Evolutionary conservation across 2,113 vertebrate species (phyloP).

Genomic region (Phylloscopus trochiloides): DNA sequence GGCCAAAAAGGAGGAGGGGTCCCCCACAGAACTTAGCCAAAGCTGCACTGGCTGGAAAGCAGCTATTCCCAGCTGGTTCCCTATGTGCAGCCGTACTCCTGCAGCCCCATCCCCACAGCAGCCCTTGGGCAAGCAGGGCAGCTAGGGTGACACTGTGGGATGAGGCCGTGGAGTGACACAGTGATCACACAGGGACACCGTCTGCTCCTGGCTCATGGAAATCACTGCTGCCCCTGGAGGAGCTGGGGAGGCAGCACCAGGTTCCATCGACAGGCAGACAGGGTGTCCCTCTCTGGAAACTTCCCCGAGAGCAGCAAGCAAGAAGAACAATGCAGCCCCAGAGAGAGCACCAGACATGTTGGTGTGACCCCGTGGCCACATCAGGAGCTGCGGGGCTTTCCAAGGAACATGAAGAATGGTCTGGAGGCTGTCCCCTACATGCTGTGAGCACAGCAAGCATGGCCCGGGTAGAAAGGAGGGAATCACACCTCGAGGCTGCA

Average conservation of each 20-base stretch:
- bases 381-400: neutral
- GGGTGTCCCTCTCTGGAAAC: neutral
- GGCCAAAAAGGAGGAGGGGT: constrained; percentile 30
- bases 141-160: rapidly evolving
- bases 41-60: neutral
- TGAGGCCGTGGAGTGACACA: rapidly evolving
- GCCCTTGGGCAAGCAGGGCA: neutral
- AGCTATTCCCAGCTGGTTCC: neutral
- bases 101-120: neutral
- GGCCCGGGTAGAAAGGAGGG: neutral
- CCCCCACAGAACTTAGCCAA: neutral
- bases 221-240: rapidly evolving
- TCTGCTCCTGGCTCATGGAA: neutral
- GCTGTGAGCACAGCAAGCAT: neutral
- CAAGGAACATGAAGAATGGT: neutral
- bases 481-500: rapidly evolving
- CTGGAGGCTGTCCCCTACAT: neutral
- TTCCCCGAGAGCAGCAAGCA: rapidly evolving
- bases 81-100: neutral
- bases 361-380: rapidly evolving
- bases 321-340: neutral
- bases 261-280: rapidly evolving
- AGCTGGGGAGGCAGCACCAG: rapidly evolving
- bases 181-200: rapidly evolving
- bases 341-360: neutral